phyloP scores from a whole-genome alignment of 2,113 vertebrate genomes.

The Sigmodon hispidus region DNA sequence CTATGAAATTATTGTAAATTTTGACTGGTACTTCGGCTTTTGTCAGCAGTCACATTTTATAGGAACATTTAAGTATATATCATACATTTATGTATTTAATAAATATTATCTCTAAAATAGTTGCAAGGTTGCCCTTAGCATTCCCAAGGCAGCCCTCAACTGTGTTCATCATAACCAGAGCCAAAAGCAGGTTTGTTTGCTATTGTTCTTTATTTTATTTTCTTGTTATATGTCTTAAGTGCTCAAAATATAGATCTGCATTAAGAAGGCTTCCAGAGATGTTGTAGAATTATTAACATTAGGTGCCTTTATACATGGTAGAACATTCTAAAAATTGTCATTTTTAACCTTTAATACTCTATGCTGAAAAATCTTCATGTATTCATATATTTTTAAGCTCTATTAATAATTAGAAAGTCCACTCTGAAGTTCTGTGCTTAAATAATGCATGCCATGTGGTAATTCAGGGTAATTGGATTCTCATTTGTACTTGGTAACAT shows the following conservation, averaged over 20 bases:
- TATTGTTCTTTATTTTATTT: not conserved
- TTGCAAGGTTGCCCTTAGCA: not conserved
- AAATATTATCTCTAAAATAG: not conserved
- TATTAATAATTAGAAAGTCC: not conserved
- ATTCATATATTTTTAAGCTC: not conserved
- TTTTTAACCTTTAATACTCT: not conserved
- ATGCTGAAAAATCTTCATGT: not conserved
- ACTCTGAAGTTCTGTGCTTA: not conserved
- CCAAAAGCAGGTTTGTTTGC: not conserved
- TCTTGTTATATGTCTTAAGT: not conserved
- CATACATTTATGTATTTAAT: not conserved
- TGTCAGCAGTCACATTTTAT: not conserved
- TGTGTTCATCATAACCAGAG: not conserved
- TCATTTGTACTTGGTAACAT: not conserved
- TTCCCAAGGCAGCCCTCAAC: not conserved
- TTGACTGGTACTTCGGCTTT: not conserved
- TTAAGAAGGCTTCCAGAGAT: not conserved
- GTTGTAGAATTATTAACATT: not conserved
- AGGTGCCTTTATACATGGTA: not conserved
- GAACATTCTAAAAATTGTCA: not conserved
- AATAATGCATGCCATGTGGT: not conserved
- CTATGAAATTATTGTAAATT: conserved; percentile 20
- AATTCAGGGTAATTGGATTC: not conserved
- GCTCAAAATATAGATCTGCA: not conserved
- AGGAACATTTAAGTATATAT: not conserved